Base-by-base conservation (phyloP, 2,888 invertebrate genomes). In the Meghimatium bilineatum region DNA sequence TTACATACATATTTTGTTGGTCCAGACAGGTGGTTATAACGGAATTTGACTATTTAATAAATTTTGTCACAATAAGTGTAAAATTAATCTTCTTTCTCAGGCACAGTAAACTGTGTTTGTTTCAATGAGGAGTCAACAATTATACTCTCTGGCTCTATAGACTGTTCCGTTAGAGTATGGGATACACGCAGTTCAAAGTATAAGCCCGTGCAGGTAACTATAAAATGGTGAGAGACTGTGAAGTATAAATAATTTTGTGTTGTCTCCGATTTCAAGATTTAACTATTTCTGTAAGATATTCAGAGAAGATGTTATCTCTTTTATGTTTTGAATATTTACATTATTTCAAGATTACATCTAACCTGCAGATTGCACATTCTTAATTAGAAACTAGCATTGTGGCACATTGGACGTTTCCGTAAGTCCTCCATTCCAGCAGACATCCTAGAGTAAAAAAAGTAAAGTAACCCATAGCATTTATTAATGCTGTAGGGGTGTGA, bases 61-160 rank as follows among this genome's bases (percentile, higher is more conserved):
- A 8, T 44, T 20, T 49, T 49, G 26, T 49, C 14, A 49, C 20
- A 72, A 26, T 14, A 44, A 44, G 44, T 44, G 5, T 44, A 8
- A 23, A 78, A 69, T 17, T 52, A 52, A n/a, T 10, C 17, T 26
- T 74, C 0, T 44, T 44, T 49, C n/a, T 72, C 75, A 94, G 96
- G 97, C 49, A 95, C 96, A 5, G 97, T 99, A 0, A 97, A 96
- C 71, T 96, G 97, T 90, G 96, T 98, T 10, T 95, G 95, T 88
- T 99, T 97, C 93, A 99, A 99, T 93, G 99, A 99, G 94, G 98
- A 99, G 92, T 98, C 98, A 0, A 96, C 97, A 0, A 95, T 98
- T 92, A 96, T 97, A 0, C 94, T 99, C 49, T 98, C 99, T 2
- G 99, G 98, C 0, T 97, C 98, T 23, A 95, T 97, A 80, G 99